These are phyloP conservation scores for Chelonia mydas DNA, from an alignment of 2,797 vertebrate species.

Conservation along the genomic window DNA sequence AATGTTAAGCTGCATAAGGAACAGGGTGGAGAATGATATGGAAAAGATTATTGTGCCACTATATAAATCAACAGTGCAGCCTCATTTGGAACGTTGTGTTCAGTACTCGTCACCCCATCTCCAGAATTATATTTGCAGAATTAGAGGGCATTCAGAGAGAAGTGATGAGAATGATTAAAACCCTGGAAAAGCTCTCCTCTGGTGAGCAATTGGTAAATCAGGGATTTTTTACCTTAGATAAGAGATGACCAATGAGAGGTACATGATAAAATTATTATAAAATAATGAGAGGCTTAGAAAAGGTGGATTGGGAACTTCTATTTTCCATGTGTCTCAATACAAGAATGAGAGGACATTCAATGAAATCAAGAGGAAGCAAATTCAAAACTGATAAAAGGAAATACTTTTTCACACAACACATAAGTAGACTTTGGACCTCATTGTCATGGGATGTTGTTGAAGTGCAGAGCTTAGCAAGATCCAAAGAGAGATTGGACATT, in stretches of 20 bases:
- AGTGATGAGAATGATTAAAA: background rate
- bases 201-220: background rate
- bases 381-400: background rate
- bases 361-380: background rate
- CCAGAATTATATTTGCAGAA: background rate
- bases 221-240: background rate
- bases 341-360: too few relatives aligned
- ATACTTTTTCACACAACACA: background rate
- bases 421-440: accelerated
- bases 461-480: background rate
- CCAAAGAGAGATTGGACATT: background rate
- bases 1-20: background rate
- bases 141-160: background rate
- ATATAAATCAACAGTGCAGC: background rate
- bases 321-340: background rate
- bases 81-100: background rate
- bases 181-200: slow-evolving; percentile 1
- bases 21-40: background rate
- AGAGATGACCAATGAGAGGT: background rate
- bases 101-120: slow-evolving; percentile 6
- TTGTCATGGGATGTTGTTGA: background rate
- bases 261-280: background rate
- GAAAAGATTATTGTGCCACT: background rate
- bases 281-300: background rate
- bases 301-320: too few relatives aligned